Conservation (phyloP, 37 sponge, comb jelly and placozoan genomes). For the Petrosia ficiformis region DNA sequence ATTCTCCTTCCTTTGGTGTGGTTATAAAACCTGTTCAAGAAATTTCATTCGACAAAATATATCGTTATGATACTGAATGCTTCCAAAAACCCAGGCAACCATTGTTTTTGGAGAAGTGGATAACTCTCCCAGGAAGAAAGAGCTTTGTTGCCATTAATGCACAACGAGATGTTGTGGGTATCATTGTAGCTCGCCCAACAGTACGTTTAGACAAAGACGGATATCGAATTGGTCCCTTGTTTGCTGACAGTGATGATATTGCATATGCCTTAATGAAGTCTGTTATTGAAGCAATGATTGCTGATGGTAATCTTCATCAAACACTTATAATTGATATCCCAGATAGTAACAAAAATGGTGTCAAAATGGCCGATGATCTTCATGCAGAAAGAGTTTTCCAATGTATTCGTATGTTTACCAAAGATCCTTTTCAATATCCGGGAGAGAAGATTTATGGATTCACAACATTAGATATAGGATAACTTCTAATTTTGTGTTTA, state of each 20-base stretch:
- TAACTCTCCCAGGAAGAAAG: not conserved
- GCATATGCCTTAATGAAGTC: not conserved
- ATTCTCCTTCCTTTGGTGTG: not conserved
- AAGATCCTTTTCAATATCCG: not conserved
- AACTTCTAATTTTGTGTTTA: too few relatives aligned
- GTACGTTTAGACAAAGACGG: constrained; percentile 1
- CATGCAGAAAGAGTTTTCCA: not conserved
- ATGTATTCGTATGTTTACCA: not conserved
- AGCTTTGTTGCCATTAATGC: constrained; percentile 15
- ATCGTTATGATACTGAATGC: constrained; percentile 15
- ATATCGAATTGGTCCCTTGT: constrained; percentile 9
- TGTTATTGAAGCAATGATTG: not conserved
- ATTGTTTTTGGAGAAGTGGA: not conserved
- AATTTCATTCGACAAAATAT: constrained; percentile 10
- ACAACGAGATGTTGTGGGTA: constrained; percentile 9
- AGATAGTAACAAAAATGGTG: not conserved
- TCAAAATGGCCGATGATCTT: not conserved
- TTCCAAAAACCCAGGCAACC: constrained; percentile 3
- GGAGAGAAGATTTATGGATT: not conserved
- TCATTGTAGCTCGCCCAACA: not conserved
- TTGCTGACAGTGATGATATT: constrained; percentile 17
- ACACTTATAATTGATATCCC: not conserved
- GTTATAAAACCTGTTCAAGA: constrained; percentile 1
- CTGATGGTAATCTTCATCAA: not conserved
- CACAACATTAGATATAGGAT: not conserved